These are phyloP conservation scores for Arion vulgaris DNA, from an alignment of 1,140 invertebrate species.

Conservation along the genomic window DNA sequence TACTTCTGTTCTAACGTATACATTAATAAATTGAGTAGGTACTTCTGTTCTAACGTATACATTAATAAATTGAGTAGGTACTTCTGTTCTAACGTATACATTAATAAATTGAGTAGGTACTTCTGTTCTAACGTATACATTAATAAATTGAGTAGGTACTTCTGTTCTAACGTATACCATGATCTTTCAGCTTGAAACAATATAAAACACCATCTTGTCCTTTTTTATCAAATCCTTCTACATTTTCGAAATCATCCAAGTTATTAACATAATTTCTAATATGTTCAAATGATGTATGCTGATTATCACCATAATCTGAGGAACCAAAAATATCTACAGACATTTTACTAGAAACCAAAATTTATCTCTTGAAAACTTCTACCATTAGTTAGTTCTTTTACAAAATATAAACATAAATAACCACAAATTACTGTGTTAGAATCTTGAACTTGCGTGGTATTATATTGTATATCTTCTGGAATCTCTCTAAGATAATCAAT, in stretches of 20 bases:
- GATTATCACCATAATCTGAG: not conserved
- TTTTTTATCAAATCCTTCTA: conserved; percentile 3
- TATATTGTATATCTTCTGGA: not conserved
- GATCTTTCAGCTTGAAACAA: not conserved
- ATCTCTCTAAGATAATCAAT: conserved; percentile 3
- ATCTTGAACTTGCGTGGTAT: not conserved
- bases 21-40: not conserved
- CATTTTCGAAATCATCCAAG: not conserved
- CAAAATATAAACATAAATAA: conserved; percentile 5
- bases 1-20: not conserved
- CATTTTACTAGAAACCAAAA: not conserved
- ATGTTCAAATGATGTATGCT: not conserved
- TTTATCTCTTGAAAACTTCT: not conserved
- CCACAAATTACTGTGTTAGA: not conserved
- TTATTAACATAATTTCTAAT: not conserved
- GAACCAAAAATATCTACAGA: not conserved
- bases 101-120: not conserved
- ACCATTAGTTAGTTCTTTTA: not conserved
- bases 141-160: not conserved
- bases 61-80: not conserved
- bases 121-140: too few relatives aligned
- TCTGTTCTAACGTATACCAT: not conserved
- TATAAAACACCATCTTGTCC: not conserved
- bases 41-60: not conserved
- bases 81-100: not conserved